Conservation (phyloP, 2,797 vertebrate species). For the Neosalanx taihuensis region DNA sequence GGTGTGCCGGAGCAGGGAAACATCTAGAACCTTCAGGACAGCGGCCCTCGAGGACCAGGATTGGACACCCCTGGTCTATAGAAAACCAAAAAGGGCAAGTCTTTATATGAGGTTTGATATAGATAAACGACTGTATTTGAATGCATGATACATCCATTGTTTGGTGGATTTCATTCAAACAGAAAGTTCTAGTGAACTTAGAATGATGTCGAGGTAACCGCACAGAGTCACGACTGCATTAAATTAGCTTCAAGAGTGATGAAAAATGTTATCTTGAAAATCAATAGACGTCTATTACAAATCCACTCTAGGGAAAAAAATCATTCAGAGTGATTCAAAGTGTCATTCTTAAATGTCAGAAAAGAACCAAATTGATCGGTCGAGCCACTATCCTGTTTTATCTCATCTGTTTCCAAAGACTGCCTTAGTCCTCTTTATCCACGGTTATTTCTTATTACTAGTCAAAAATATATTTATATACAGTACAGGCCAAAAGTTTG, state of each 20-base stretch:
- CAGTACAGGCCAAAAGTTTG: no score
- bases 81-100: background rate
- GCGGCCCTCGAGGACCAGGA: no score
- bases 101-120: background rate
- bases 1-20: no score
- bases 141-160: background rate
- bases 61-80: no score
- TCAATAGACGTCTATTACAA: slow-evolving; percentile 23
- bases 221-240: background rate
- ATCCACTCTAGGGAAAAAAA: slow-evolving; percentile 21
- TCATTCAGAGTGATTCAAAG: slow-evolving; percentile 25
- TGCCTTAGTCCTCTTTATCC: no score
- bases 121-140: background rate
- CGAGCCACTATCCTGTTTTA: background rate
- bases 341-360: slow-evolving; percentile 13
- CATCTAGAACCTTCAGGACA: no score
- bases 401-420: background rate
- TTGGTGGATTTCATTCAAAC: background rate
- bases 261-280: slow-evolving; percentile 15
- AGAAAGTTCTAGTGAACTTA: background rate
- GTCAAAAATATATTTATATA: no score
- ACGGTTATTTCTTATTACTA: no score
- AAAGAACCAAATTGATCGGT: slow-evolving; percentile 20
- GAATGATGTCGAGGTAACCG: background rate
- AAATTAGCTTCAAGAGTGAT: slow-evolving; percentile 16